Base-by-base conservation (phyloP, 1,140 invertebrate species). In the Cyrtorhinus lividipennis region DNA sequence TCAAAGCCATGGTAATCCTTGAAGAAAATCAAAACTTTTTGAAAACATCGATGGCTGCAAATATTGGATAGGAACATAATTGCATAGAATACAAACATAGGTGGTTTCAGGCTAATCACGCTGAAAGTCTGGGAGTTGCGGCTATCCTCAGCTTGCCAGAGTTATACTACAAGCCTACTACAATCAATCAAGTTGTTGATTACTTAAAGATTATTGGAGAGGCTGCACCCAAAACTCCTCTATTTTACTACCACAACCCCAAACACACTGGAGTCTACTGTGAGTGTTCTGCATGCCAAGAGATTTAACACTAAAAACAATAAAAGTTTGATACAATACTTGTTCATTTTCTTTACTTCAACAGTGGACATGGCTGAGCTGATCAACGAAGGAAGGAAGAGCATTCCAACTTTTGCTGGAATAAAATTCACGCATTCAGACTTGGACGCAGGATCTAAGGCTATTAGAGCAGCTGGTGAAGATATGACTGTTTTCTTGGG, bases 191-290 rank as follows among this genome's bases (percentile, higher is more conserved):
- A 38, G 72, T 91, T 61, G 81, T 86, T 1, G 72, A 78, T 48
- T 91, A 90, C 72, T 78, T 90, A 53, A 76, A 79, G 68, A 66
- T 78, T 22, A 77, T 93, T 1, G 77, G 83, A 1, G 70, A 76
- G 15, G 81, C 83, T 10, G 89, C 88, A 0, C 84, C 87, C 1
- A 83, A 83, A 15, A 82, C 83, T 1, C 89, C 89, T 0, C 77
- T 92, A 15, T 76, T 89, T 10, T 90, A 90, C 69, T 92, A 92
- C 69, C 87, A 91, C 66, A 84, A 88, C 68, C 88, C 88, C 2
- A 75, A 75, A 24, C 80, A 82, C 68, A 83, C 82, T 10, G 79
- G 79, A 63, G 82, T 90, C 22, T 77, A 83, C 63, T 76, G 88
- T 90, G 74, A 80, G 77, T n/a, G n/a, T n/a, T n/a, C n/a, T n/a